These are phyloP conservation scores for Lucilia cuprina DNA, from an alignment of 1,140 invertebrate genomes.

Conservation along the genomic window DNA sequence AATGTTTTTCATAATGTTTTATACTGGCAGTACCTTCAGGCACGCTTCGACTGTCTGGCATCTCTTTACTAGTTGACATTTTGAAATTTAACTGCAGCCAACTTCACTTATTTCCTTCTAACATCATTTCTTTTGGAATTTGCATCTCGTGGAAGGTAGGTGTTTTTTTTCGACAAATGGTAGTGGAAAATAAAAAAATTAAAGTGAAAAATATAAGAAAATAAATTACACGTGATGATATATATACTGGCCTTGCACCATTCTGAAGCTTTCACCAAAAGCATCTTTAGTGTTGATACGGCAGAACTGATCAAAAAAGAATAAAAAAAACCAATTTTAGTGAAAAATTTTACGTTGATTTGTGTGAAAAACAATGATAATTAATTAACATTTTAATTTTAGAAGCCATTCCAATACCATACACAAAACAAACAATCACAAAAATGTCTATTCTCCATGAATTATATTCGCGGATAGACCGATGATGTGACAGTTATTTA, in stretches of 20 bases:
- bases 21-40: background rate
- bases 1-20: background rate
- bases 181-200: background rate
- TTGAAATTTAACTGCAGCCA: background rate
- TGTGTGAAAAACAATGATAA: background rate
- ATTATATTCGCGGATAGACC: constrained; percentile 63
- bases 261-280: constrained; percentile 28
- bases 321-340: background rate
- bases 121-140: background rate
- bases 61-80: background rate
- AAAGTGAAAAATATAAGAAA: background rate
- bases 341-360: background rate
- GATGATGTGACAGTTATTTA: constrained; percentile 72
- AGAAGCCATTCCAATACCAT: background rate
- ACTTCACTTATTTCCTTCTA: background rate
- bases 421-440: background rate
- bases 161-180: background rate
- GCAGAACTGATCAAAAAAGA: background rate
- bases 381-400: constrained; percentile 17
- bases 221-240: constrained; percentile 20
- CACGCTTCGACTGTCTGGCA: background rate
- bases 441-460: background rate
- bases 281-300: background rate
- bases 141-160: constrained; percentile 6
- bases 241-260: constrained; percentile 23